Base-by-base conservation (phyloP, 2,113 vertebrate species). In the Parotia lawesii region DNA sequence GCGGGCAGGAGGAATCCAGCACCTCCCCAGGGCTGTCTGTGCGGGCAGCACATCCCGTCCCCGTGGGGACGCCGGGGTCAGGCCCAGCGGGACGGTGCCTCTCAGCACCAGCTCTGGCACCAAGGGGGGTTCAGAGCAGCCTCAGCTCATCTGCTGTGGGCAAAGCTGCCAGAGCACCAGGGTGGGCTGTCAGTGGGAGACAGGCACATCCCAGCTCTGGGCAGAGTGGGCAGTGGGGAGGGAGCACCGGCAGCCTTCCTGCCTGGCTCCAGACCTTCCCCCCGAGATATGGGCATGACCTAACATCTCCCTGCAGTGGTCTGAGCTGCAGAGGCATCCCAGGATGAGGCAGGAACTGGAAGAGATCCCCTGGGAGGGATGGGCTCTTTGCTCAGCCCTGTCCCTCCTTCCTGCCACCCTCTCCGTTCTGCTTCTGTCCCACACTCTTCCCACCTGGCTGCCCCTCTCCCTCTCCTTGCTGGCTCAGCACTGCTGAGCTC, bases 41-140 rank as follows among this genome's bases (percentile, higher is more conserved):
- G 33, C n/a, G 28, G 51, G 33, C 65, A 57, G 48, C n/a, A 50
- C 19, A 1, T 25, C 33, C 66, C 6, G 11, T 23, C 27, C 37
- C 37, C 54, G 1, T 0, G 3, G 50, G 51, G 47, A 44, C 5
- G 0, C 21, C 0, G 0, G 13, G 27, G 25, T 12, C 64, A 31
- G 37, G 35, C n/a, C 40, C 45, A 40, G 47, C 1, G 0, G 38
- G 21, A 47, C 4, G 3, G 31, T 20, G 25, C 51, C 48, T 71
- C 66, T 38, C 53, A 44, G 58, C 71, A 48, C 5, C 9, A 65
- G 48, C 47, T 33, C 61, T 85, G 65, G 70, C 53, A 37, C 61
- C 5, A 6, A 31, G 19, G 11, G 18, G 5, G 2, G 0, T 28
- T 87, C 65, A 60, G 81, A 81, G 67, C 33, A 66, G 48, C 24